Percentiles rank a stretch among this genome's conserved stretches.
These are phyloP conservation scores for Pavo muticus DNA, from an alignment of 2,113 vertebrate genomes.

Conservation along the genomic window DNA sequence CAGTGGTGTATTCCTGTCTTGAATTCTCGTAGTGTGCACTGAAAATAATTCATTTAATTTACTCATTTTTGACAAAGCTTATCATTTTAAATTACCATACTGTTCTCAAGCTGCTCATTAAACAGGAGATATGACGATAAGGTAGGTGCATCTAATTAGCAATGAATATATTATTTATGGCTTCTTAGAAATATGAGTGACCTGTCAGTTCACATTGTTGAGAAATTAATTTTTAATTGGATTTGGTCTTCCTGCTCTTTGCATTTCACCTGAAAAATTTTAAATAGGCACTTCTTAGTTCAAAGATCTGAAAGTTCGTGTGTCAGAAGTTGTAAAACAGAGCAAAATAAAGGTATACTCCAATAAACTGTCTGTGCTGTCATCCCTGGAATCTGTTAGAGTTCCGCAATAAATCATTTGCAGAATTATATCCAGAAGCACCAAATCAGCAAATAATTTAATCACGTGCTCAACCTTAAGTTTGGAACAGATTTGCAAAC, in stretches of 20 bases:
- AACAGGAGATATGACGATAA: conserved; percentile 49
- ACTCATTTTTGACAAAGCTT: conserved; percentile 8
- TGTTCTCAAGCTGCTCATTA: conserved; percentile 52
- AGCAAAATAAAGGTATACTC: not conserved
- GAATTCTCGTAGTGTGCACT: not conserved
- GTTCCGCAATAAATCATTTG: not conserved
- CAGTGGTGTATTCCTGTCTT: not conserved
- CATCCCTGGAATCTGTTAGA: not conserved
- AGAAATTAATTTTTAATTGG: conserved; percentile 75
- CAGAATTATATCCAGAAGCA: not conserved
- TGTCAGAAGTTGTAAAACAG: not conserved
- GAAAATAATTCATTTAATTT: conserved; percentile 36
- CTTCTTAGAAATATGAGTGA: conserved; percentile 61
- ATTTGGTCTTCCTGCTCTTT: conserved; percentile 34
- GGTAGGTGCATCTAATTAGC: conserved; percentile 67
- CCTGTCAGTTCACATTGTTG: conserved; percentile 60
- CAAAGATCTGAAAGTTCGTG: not conserved
- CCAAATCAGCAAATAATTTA: not conserved
- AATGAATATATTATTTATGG: conserved; percentile 75
- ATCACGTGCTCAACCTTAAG: not conserved
- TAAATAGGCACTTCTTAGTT: conserved; percentile 12
- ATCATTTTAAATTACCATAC: conserved; percentile 38
- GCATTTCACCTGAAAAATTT: conserved; percentile 1
- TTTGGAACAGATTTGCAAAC: not conserved
- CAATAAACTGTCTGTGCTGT: not conserved